These are phyloP conservation scores for Thinocorus orbignyianus DNA, from an alignment of 2,113 vertebrate species.

Conservation along the genomic window DNA sequence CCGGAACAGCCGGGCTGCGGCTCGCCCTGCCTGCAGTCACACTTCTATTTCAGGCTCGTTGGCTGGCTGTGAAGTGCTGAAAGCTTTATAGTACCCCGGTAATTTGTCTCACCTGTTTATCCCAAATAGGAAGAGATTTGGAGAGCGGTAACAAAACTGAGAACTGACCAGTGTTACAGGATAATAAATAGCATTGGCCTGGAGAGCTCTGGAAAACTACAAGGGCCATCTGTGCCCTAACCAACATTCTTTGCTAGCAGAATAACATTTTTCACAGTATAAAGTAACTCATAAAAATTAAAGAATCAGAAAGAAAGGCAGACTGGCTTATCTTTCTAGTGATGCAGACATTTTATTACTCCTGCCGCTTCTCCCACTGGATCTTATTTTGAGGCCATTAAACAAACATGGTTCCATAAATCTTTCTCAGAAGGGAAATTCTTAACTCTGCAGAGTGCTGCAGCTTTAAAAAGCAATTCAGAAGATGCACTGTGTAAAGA, in stretches of 20 bases:
- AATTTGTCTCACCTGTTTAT: constrained; percentile 65
- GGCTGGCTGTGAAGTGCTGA: not conserved
- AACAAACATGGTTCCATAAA: constrained; percentile 1
- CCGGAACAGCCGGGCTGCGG: not conserved
- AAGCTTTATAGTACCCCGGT: not conserved
- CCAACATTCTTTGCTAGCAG: not conserved
- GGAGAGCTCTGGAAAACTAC: constrained; percentile 17
- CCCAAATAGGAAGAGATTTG: not conserved
- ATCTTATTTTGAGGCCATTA: constrained; percentile 33
- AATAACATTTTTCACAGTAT: constrained; percentile 2
- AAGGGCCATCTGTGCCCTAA: not conserved
- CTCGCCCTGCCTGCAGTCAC: not conserved
- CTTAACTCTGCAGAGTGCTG: not conserved
- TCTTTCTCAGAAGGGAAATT: not conserved
- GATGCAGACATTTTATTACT: not conserved
- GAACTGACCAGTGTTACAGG: not conserved
- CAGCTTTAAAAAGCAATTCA: not conserved
- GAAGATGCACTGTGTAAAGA: not conserved
- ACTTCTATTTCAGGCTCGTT: not conserved
- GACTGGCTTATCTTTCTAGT: not conserved
- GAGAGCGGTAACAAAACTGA: not conserved
- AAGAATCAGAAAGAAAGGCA: not conserved
- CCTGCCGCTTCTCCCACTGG: not conserved
- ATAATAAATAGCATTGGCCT: not conserved
- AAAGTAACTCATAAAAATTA: constrained; percentile 34